These are phyloP conservation scores for Nautilus pompilius DNA, from an alignment of 1,140 invertebrate genomes.

Conservation along the genomic window DNA sequence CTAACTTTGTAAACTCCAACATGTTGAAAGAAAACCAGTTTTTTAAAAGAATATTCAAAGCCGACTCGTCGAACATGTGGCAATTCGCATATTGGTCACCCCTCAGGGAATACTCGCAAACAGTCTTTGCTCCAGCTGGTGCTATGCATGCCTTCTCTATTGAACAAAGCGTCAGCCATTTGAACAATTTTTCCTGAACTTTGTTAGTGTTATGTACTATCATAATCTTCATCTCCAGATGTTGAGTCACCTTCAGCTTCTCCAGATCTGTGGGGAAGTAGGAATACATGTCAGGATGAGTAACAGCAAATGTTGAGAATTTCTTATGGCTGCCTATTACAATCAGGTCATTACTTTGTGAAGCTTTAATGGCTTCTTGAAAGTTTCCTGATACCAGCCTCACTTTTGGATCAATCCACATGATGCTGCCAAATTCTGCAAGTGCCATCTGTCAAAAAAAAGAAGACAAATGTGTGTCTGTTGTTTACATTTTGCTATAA, in stretches of 20 bases:
- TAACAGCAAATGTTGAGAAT: conserved; percentile 30
- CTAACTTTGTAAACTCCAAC: no score
- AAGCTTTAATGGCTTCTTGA: conserved; percentile 15
- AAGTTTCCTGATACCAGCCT: conserved; percentile 17
- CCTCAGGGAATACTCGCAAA: no score
- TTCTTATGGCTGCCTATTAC: conserved; percentile 12
- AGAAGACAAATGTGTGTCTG: no score
- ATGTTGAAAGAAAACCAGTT: no score
- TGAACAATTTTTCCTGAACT: no score
- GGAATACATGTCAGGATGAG: conserved; percentile 29
- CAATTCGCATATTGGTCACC: no score
- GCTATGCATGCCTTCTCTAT: no score
- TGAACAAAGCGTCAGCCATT: no score
- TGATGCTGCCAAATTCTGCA: conserved; percentile 19
- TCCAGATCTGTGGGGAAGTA: conserved; percentile 20
- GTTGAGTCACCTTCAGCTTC: conserved; percentile 14
- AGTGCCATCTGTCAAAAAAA: conserved; percentile 24
- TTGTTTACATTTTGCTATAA: no score
- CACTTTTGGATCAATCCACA: conserved; percentile 28
- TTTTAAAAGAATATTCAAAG: no score
- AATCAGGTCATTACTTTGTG: conserved; percentile 11
- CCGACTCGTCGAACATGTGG: no score
- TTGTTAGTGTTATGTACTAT: conserved; percentile 27
- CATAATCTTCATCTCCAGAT: conserved; percentile 23
- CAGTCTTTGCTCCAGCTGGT: no score